Percentiles rank a stretch among this genome's conserved stretches.
Conservation (phyloP, 2,888 invertebrate genomes). For the Luperina testacea region DNA sequence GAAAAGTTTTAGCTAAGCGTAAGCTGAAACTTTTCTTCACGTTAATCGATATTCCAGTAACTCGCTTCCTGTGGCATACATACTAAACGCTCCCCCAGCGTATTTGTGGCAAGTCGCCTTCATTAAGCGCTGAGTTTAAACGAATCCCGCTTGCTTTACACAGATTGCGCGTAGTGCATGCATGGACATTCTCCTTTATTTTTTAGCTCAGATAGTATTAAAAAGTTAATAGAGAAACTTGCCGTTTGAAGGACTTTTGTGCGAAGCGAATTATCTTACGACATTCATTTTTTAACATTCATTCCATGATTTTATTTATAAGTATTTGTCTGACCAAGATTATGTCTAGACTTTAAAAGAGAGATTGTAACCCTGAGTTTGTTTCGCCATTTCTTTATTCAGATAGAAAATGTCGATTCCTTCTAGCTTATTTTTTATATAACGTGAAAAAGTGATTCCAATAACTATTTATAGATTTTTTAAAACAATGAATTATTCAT, state of each 20-base stretch:
- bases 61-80: conserved; percentile 35
- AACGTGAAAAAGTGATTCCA: neutral
- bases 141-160: conserved; percentile 59
- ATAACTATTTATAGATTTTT: too few species aligned
- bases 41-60: conserved; percentile 40
- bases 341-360: neutral
- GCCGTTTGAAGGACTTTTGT: conserved; percentile 2
- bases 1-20: neutral
- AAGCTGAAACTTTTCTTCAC: neutral
- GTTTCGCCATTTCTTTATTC: neutral
- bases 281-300: neutral
- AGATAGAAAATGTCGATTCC: neutral
- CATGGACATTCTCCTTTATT: conserved; percentile 39
- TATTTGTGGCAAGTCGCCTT: conserved; percentile 67
- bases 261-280: neutral
- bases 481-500: neutral
- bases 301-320: neutral
- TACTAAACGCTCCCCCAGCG: conserved; percentile 52
- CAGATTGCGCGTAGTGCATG: conserved; percentile 54
- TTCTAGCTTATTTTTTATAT: neutral
- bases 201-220: conserved; percentile 31
- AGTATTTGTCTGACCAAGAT: neutral
- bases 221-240: conserved; percentile 41
- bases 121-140: conserved; percentile 67
- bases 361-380: neutral